phyloP scores from a whole-genome alignment of 2,888 invertebrate genomes.

The Amphipoea oculea region DNA sequence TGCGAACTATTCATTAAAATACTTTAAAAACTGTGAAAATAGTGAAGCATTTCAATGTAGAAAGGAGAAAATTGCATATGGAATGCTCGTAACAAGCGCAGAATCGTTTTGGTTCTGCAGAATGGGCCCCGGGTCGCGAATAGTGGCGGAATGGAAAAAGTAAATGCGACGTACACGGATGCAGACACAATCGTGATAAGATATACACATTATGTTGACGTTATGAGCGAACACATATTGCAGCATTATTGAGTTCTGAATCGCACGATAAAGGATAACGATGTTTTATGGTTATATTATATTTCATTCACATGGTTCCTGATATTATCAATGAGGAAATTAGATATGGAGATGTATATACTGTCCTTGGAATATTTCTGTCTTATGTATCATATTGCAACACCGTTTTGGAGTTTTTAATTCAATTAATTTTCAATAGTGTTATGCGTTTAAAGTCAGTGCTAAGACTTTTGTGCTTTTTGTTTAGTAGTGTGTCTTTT shows the following conservation, averaged over 20 bases:
- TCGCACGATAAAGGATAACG: constrained; percentile 43
- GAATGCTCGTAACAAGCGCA: constrained; percentile 54
- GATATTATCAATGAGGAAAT: constrained; percentile 38
- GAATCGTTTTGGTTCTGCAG: constrained; percentile 46
- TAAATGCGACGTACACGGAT: constrained; percentile 47
- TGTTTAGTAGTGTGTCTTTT: too few relatives aligned
- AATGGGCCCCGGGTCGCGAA: constrained; percentile 55
- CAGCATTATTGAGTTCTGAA: constrained; percentile 43
- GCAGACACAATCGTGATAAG: constrained; percentile 50
- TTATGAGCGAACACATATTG: constrained; percentile 50
- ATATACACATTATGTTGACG: constrained; percentile 48
- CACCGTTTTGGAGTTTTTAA: background rate
- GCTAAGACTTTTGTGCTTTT: too few relatives aligned
- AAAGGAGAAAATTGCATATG: constrained; percentile 60
- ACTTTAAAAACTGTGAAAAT: constrained; percentile 48
- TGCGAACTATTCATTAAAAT: constrained; percentile 58
- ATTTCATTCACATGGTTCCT: constrained; percentile 41
- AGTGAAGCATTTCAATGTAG: constrained; percentile 54
- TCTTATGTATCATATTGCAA: background rate
- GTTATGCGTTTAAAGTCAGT: too few relatives aligned
- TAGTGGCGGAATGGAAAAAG: constrained; percentile 53
- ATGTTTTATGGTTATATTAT: constrained; percentile 41
- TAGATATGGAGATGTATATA: constrained; percentile 2
- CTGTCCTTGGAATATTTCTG: background rate
- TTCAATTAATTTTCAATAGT: background rate